These are phyloP conservation scores for Ianthella basta DNA, from an alignment of 37 sponge, comb jelly and placozoan genomes.

Conservation along the genomic window DNA sequence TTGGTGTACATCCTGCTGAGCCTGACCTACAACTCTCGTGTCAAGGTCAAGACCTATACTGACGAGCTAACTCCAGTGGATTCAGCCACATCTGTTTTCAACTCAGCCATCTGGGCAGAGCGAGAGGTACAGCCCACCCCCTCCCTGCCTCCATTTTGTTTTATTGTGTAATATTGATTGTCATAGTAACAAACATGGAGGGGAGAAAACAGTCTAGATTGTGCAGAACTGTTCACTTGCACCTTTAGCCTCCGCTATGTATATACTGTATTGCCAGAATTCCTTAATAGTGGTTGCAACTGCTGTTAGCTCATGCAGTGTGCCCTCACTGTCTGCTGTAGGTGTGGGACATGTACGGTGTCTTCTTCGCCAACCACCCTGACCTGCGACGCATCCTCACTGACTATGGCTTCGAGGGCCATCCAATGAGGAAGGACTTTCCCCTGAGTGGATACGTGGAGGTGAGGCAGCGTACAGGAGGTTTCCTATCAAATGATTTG, in stretches of 20 bases:
- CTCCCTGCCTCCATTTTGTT: not conserved
- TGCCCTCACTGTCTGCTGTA: not conserved
- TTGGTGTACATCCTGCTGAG: slow-evolving; percentile 92
- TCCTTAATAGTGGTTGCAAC: not conserved
- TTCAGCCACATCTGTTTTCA: slow-evolving; percentile 86
- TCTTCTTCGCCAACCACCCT: slow-evolving; percentile 98
- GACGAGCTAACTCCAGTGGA: slow-evolving; percentile 98
- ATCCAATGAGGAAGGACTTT: slow-evolving; percentile 97
- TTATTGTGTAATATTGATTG: too few species aligned
- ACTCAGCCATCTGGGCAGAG: slow-evolving; percentile 95
- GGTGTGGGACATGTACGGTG: slow-evolving; percentile 99
- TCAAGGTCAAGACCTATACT: slow-evolving; percentile 94
- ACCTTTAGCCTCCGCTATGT: not conserved
- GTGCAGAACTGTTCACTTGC: not conserved
- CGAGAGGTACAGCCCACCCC: slow-evolving; percentile 74
- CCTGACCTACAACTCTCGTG: slow-evolving; percentile 84
- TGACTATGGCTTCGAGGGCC: slow-evolving; percentile 99
- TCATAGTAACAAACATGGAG: too few species aligned
- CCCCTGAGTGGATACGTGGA: slow-evolving; percentile 97
- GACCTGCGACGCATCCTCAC: slow-evolving; percentile 96
- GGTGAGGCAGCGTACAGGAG: slow-evolving; percentile 47
- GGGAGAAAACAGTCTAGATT: too few species aligned
- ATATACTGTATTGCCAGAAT: not conserved
- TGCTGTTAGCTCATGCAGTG: not conserved
- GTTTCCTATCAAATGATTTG: too few species aligned